A percentile compares a stretch with the other conserved stretches of the same genome.
These are phyloP conservation scores for Neofelis nebulosa DNA, from an alignment of 2,113 vertebrate species.

Conservation along the genomic window DNA sequence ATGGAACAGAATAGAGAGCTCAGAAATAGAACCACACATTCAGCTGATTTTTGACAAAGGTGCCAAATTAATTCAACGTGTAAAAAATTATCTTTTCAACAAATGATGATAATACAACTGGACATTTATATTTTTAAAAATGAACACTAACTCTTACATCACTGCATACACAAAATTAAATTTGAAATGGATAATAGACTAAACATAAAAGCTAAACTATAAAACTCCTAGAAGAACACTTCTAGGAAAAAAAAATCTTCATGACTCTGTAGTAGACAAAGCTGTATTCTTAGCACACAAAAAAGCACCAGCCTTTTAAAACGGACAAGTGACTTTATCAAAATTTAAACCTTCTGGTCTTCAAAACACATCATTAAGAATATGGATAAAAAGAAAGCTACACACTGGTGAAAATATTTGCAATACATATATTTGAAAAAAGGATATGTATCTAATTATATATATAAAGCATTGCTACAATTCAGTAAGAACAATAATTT, in stretches of 20 bases:
- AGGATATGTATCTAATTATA: not conserved
- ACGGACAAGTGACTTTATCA: not conserved
- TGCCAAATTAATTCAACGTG: not conserved
- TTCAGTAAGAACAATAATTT: not conserved
- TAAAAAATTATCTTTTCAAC: not conserved
- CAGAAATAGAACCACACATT: not conserved
- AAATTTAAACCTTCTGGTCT: not conserved
- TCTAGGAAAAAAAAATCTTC: not conserved
- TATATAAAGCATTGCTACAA: not conserved
- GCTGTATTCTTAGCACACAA: not conserved
- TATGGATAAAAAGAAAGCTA: not conserved
- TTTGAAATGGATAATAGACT: not conserved
- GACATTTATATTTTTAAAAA: not conserved
- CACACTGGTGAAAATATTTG: conserved; percentile 12
- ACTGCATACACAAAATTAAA: not conserved
- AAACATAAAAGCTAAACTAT: not conserved
- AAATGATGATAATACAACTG: not conserved
- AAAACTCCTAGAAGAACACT: not conserved
- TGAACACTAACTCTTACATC: not conserved
- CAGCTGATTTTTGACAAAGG: not conserved
- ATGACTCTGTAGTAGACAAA: not conserved
- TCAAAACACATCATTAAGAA: not conserved
- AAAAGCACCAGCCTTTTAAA: not conserved
- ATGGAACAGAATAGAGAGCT: not conserved
- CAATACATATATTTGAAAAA: not conserved